Percentiles rank a stretch among this genome's conserved stretches.
phyloP scores from a whole-genome alignment of 2,113 vertebrate species.

The human (Homo sapiens) region GRCh38 chr1:70012501-70013000 shows the following conservation, averaged over 20 bases:
- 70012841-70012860: background rate
- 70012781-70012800: background rate
- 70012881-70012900: background rate
- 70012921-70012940: background rate
- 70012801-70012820: background rate
- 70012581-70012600: background rate
- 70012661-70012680: background rate
- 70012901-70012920: background rate
- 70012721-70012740: background rate
- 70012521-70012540: constrained; percentile 26
- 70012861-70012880: background rate
- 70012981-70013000: constrained; percentile 97
- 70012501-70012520: background rate
- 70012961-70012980: constrained; percentile 90
- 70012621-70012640: background rate
- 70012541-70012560: background rate
- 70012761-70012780: background rate
- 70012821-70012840: background rate
- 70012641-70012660: background rate
- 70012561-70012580: background rate
- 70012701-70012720: background rate
- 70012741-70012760: background rate
- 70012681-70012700: constrained; percentile 14
- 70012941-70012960: background rate
- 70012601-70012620: background rate